Percentiles rank a stretch among this genome's conserved stretches.
phyloP scores from a whole-genome alignment of 2,888 invertebrate genomes.

The Cephus rjabovi region DNA sequence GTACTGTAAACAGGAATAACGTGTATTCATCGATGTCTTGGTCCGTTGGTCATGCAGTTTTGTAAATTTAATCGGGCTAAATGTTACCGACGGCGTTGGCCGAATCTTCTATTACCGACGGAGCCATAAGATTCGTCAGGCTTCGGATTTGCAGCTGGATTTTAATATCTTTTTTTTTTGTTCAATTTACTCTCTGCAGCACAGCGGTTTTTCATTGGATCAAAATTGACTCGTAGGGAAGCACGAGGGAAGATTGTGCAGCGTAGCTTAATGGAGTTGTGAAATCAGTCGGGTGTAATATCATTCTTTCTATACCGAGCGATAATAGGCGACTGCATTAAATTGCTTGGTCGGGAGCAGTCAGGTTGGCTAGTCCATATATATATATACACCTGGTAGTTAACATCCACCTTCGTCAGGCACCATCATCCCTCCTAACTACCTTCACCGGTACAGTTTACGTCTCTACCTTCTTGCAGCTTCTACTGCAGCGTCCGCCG shows the following conservation, averaged over 20 bases:
- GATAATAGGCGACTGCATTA: slow-evolving; percentile 5
- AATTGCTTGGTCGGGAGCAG: neutral
- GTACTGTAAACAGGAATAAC: no score
- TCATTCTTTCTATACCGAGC: neutral
- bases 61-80: neutral
- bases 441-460: neutral
- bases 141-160: neutral
- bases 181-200: neutral
- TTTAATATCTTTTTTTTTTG: neutral
- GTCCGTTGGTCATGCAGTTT: neutral
- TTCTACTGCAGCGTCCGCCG: slow-evolving; percentile 9
- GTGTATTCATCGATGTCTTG: neutral
- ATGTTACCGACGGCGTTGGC: neutral
- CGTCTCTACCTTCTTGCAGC: slow-evolving; percentile 28
- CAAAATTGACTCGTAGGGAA: neutral
- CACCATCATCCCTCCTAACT: neutral
- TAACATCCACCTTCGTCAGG: slow-evolving; percentile 3
- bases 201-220: neutral
- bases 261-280: neutral
- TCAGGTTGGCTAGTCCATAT: neutral
- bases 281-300: neutral
- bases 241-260: neutral
- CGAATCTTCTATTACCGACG: neutral
- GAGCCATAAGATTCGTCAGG: neutral
- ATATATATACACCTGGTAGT: neutral